These are phyloP conservation scores for Cryptoblepharus egeriae DNA, from an alignment of 2,797 vertebrate species.

Conservation along the genomic window DNA sequence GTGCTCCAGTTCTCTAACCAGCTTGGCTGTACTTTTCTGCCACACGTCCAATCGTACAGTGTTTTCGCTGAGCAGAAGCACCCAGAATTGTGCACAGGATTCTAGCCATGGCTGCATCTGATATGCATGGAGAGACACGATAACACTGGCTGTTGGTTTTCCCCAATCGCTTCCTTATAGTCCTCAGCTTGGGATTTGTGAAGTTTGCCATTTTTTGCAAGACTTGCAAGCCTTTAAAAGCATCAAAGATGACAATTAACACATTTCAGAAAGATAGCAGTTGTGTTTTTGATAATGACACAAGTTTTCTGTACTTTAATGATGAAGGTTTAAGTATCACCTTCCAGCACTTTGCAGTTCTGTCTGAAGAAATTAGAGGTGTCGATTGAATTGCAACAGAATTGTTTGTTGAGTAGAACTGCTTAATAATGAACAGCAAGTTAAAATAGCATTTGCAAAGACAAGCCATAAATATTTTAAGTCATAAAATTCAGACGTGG, in stretches of 20 bases:
- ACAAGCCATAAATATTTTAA: conserved; percentile 81
- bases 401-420: conserved; percentile 51
- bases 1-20: too few relatives aligned
- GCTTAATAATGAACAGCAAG: conserved; percentile 75
- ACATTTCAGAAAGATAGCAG: conserved; percentile 19
- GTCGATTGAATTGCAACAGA: conserved; percentile 55
- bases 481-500: conserved; percentile 72
- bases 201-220: neutral
- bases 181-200: neutral
- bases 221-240: conserved; percentile 20
- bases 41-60: too few relatives aligned
- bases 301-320: conserved; percentile 37
- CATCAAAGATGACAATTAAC: neutral
- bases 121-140: too few relatives aligned
- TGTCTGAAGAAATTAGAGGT: conserved; percentile 54
- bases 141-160: too few relatives aligned
- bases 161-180: too few relatives aligned
- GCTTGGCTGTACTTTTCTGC: too few relatives aligned
- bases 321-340: conserved; percentile 40
- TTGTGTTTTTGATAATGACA: conserved; percentile 7
- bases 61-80: too few relatives aligned
- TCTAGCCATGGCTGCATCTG: too few relatives aligned
- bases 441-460: conserved; percentile 73
- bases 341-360: conserved; percentile 33
- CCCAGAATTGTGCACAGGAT: too few relatives aligned